phyloP scores from a whole-genome alignment of 2,113 vertebrate species.

The Nothocercus nigrocapillus region DNA sequence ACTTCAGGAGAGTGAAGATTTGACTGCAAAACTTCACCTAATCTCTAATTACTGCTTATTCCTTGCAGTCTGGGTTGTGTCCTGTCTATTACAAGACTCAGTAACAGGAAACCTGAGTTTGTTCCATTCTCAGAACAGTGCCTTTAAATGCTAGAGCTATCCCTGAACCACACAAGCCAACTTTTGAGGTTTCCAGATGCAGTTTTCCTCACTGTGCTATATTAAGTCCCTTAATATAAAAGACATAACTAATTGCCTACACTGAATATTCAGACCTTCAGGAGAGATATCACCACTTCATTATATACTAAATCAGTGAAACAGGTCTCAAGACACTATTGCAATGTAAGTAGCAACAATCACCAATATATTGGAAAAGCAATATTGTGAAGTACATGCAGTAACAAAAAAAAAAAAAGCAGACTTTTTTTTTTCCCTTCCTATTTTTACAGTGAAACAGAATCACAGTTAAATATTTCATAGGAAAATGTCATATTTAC shows the following conservation, averaged over 20 bases:
- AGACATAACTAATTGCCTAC: neutral
- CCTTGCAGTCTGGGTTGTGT: neutral
- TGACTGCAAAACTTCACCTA: neutral
- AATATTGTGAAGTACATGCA: neutral
- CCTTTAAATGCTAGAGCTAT: neutral
- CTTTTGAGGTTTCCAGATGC: neutral
- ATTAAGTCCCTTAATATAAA: neutral
- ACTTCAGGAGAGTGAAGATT: neutral
- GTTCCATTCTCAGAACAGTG: neutral
- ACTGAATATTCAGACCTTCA: neutral
- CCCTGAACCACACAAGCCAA: neutral
- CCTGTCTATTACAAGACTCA: neutral
- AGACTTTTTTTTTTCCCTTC: neutral
- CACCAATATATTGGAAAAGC: neutral
- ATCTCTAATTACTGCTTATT: neutral
- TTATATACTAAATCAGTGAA: neutral
- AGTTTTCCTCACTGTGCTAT: neutral
- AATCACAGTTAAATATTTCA: neutral
- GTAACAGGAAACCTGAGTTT: neutral
- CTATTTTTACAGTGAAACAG: neutral
- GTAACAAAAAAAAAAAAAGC: neutral
- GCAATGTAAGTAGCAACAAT: neutral
- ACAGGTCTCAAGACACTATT: neutral
- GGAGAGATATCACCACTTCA: neutral
- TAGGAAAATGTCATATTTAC: neutral